A percentile compares a stretch with the other conserved stretches of the same genome.
phyloP scores from a whole-genome alignment of 2,113 vertebrate genomes.

The Arothron firmamentum region DNA sequence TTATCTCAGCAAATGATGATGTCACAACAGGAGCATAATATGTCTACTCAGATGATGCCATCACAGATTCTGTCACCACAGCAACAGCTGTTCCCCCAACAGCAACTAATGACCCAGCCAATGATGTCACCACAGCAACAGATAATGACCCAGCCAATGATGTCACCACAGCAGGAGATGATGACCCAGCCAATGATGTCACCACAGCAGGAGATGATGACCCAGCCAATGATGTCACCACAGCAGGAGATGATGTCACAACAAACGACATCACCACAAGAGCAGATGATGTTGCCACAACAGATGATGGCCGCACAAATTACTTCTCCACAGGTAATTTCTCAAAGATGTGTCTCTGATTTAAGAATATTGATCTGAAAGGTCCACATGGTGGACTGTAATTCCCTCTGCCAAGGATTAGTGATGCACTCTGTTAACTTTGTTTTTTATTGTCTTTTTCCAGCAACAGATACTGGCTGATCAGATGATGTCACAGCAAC shows the following conservation, averaged over 20 bases:
- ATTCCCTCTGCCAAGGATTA: not conserved
- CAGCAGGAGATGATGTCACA: too few species aligned
- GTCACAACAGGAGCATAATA: conserved; percentile 19
- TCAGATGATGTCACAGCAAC: conserved; percentile 54
- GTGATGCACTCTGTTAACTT: not conserved
- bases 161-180: conserved; percentile 1
- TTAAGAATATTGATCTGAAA: not conserved
- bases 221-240: conserved; percentile 1
- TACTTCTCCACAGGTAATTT: conserved; percentile 48
- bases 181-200: conserved; percentile 9
- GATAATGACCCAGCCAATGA: conserved; percentile 30
- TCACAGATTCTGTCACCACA: conserved; percentile 6
- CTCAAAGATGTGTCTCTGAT: not conserved
- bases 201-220: too few species aligned
- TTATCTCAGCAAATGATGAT: conserved; percentile 29
- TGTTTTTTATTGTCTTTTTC: not conserved
- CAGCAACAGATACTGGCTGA: conserved; percentile 52
- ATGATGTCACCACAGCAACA: conserved; percentile 29
- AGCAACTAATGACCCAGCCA: conserved; percentile 24
- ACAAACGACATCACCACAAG: too few species aligned
- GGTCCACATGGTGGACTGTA: too few species aligned
- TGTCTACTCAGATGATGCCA: conserved; percentile 13
- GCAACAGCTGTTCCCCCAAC: conserved; percentile 25
- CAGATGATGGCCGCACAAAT: too few species aligned
- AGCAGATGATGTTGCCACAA: too few species aligned